Evolutionary conservation across 2,888 invertebrate genomes (phyloP), one percentile per base, ranked within the genome.

Genomic region (Gonocerus acuteangulatus): DNA sequence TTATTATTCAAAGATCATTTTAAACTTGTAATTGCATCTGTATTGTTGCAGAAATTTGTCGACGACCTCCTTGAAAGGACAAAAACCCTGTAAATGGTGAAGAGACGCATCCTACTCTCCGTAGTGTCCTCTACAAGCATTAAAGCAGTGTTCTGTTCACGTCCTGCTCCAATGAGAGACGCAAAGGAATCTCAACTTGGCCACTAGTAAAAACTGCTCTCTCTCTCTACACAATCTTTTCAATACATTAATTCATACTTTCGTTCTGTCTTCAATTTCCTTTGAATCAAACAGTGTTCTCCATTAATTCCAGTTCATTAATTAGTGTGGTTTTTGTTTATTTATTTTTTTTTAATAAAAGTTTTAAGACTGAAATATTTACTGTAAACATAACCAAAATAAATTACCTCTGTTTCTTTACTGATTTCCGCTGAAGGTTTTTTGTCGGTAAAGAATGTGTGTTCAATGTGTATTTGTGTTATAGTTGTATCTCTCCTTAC

Each of bases 41-140:
- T 71, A 73, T 71, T 70, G 71, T 84, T 82, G 63, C 81, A 89
- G 89, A 90, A 89, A 85, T 91, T 91, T 77, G 89, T 90, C 75
- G 88, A 88, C 74, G 90, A 90, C 77, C 80, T 91, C 73, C 79
- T 91, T 76, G 89, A 89, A 75, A 87, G 89, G 76, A 89, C 89
- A 74, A 90, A 90, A 78, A 90, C 90, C 74, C 83, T 91, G 74
- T 89, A 86, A 82, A 75, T 42, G 11, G 3, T 3, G 9, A 39
- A 4, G 39, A 39, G 39, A 27, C 9, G 21, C 15, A 6, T n/a
- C 18, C 7, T 48, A 19, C 16, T 32, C 19, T n/a, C n/a, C 3
- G 27, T 52, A 16, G 27, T 27, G 27, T 34, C 36, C 48, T 22
- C 36, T 57, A 44, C 11, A 27, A 6, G 27, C 27, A 27, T 27